A percentile compares a stretch with the other conserved stretches of the same genome.
Evolutionary conservation across 2,888 invertebrate genomes (phyloP).

Genomic region (Baronia brevicornis): DNA sequence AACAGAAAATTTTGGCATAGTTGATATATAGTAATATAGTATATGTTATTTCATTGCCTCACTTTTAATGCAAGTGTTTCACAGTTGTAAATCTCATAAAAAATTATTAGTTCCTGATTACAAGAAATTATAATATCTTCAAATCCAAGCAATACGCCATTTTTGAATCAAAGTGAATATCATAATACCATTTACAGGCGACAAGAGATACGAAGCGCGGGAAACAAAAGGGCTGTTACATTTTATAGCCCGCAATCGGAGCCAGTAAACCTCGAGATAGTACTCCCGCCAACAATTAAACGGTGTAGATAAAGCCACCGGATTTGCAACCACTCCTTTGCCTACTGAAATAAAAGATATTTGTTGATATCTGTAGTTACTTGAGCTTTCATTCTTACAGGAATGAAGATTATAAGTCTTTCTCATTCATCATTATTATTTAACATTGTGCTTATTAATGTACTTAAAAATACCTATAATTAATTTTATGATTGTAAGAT

Average conservation of each 20-base stretch:
- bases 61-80: too few species aligned
- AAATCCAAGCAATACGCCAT: background rate
- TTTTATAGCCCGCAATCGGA: slow-evolving; percentile 55
- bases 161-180: slow-evolving; percentile 15
- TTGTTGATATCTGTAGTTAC: slow-evolving; percentile 5
- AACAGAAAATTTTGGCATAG: too few species aligned
- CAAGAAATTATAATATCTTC: too few species aligned
- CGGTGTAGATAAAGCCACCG: slow-evolving; percentile 46
- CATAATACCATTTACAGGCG: slow-evolving; percentile 25
- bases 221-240: slow-evolving; percentile 54
- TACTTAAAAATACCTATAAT: too few species aligned
- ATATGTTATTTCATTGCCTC: background rate
- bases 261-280: slow-evolving; percentile 51
- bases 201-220: slow-evolving; percentile 38
- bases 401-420: background rate
- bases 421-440: too few species aligned
- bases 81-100: too few species aligned
- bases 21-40: too few species aligned
- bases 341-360: slow-evolving; percentile 10
- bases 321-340: slow-evolving; percentile 15
- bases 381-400: background rate
- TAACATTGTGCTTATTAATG: too few species aligned
- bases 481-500: too few species aligned
- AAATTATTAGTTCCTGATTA: too few species aligned
- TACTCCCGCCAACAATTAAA: slow-evolving; percentile 61